phyloP scores from a whole-genome alignment of 2,113 vertebrate genomes.

The Myotis davidii region DNA sequence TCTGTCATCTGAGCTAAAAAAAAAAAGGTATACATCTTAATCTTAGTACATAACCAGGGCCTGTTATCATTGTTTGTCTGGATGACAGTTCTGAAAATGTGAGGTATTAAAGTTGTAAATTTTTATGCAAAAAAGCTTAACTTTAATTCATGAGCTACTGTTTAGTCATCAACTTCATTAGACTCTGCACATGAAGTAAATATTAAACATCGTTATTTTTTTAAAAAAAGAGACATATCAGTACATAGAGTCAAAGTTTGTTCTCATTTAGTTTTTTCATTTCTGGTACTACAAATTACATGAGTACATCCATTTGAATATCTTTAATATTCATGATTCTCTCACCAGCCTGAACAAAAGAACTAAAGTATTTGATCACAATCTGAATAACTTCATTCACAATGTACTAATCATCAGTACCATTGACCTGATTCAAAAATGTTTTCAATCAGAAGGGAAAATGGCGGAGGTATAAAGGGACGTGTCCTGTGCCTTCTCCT shows the following conservation, averaged over 20 bases:
- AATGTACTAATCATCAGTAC: slow-evolving; percentile 92
- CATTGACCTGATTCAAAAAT: slow-evolving; percentile 91
- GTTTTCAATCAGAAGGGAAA: slow-evolving; percentile 91
- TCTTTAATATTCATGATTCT: slow-evolving; percentile 93
- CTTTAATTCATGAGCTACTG: background rate
- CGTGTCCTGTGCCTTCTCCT: too few species aligned
- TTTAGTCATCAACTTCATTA: background rate
- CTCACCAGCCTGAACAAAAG: slow-evolving; percentile 89
- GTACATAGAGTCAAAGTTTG: slow-evolving; percentile 86
- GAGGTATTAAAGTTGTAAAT: background rate
- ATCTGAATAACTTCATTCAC: slow-evolving; percentile 93
- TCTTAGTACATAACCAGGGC: background rate
- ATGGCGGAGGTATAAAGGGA: too few species aligned
- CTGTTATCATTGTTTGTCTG: background rate
- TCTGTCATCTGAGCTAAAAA: background rate
- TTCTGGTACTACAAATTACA: slow-evolving; percentile 89
- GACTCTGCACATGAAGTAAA: background rate
- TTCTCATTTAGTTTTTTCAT: slow-evolving; percentile 90
- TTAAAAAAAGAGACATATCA: slow-evolving; percentile 67
- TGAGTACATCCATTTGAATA: slow-evolving; percentile 89
- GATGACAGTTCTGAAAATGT: background rate
- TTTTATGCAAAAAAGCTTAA: background rate
- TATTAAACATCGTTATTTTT: background rate
- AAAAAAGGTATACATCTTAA: background rate
- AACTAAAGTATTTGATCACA: slow-evolving; percentile 91